phyloP scores from a whole-genome alignment of 2,888 invertebrate species.

The Mythimna pallens region DNA sequence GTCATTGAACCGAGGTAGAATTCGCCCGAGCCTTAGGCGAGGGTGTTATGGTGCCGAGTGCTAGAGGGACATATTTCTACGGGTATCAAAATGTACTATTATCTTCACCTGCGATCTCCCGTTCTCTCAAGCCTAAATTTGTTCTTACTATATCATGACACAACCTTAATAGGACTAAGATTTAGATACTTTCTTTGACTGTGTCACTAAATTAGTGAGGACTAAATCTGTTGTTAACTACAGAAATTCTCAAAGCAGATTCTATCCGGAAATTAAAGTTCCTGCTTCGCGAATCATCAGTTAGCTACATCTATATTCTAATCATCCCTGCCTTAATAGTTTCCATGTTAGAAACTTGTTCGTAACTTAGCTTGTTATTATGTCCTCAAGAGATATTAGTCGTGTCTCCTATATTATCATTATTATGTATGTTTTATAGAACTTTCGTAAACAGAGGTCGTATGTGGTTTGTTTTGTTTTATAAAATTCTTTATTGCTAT shows the following conservation, averaged over 20 bases:
- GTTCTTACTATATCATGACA: too few species aligned
- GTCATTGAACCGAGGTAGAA: too few species aligned
- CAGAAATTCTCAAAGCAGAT: neutral
- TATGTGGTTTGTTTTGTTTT: too few species aligned
- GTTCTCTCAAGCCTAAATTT: too few species aligned
- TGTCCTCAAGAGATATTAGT: slow-evolving; percentile 16
- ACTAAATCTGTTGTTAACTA: neutral
- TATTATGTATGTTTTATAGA: slow-evolving; percentile 14
- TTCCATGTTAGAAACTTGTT: slow-evolving; percentile 35
- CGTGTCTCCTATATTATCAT: neutral
- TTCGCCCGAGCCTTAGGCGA: too few species aligned
- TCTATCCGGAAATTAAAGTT: slow-evolving; percentile 19
- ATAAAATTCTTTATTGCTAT: too few species aligned
- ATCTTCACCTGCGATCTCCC: too few species aligned
- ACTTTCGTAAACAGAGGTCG: neutral
- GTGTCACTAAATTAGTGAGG: neutral
- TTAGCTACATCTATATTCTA: slow-evolving; percentile 16
- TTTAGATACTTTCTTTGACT: neutral
- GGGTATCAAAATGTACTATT: too few species aligned
- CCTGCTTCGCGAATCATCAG: slow-evolving; percentile 2
- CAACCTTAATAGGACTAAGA: neutral
- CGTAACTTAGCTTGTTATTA: slow-evolving; percentile 30
- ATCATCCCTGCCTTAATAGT: slow-evolving; percentile 15
- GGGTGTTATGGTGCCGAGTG: too few species aligned
- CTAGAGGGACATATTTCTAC: too few species aligned